Percentiles rank a stretch among this genome's conserved stretches.
Conservation (phyloP, 2,888 invertebrate genomes). For the Frankliniella fusca region DNA sequence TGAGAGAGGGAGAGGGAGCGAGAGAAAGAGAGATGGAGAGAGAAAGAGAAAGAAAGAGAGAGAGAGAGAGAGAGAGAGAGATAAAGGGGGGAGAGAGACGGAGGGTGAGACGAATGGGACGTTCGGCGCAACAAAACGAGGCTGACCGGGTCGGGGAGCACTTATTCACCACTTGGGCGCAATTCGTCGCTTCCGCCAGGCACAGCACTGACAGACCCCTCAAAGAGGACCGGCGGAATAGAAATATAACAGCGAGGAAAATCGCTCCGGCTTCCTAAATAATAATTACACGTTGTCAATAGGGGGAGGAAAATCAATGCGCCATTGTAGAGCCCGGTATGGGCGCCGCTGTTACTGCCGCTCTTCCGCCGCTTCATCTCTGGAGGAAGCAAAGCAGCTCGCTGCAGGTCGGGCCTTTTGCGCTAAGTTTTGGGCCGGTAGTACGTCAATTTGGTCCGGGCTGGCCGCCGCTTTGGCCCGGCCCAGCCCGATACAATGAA, state of each 20-base stretch:
- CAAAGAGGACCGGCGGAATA: background rate
- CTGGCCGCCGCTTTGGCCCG: too few relatives aligned
- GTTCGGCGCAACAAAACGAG: too few relatives aligned
- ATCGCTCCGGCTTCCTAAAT: background rate
- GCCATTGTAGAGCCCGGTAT: too few relatives aligned
- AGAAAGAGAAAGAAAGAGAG: background rate
- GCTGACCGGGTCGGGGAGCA: background rate
- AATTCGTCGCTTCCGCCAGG: background rate
- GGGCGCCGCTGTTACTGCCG: too few relatives aligned
- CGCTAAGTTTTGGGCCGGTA: too few relatives aligned
- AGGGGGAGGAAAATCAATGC: background rate
- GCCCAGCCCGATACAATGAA: too few relatives aligned
- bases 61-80: background rate
- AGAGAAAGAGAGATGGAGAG: background rate
- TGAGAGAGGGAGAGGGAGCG: background rate
- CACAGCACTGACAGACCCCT: background rate
- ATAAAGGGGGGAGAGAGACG: background rate
- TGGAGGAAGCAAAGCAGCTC: too few relatives aligned
- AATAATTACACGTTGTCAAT: background rate
- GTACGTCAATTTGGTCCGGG: too few relatives aligned
- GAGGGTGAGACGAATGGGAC: background rate
- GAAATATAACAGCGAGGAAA: background rate
- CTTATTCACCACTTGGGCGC: conserved; percentile 10
- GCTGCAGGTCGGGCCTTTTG: too few relatives aligned
- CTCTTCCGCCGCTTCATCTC: too few relatives aligned